Evolutionary conservation across 2,113 vertebrate species (phyloP).

Genomic region (Crypturellus undulatus): DNA sequence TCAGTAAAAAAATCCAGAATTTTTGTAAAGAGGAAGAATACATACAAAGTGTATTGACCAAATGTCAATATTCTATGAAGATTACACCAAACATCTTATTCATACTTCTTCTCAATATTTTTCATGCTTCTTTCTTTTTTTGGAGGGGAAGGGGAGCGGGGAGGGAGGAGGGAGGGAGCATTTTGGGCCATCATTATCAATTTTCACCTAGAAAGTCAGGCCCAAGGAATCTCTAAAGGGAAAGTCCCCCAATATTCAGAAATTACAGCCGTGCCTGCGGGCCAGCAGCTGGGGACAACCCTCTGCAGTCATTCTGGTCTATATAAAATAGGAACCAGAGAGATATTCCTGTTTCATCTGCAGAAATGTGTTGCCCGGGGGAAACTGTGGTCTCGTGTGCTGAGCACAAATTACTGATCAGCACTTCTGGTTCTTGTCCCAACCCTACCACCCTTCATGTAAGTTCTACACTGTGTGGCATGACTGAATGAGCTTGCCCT

Average conservation of each 20-base stretch:
- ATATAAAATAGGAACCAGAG: background rate
- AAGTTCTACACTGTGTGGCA: background rate
- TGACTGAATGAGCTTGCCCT: background rate
- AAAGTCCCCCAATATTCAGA: background rate
- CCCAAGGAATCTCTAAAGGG: background rate
- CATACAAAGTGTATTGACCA: background rate
- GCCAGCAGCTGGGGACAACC: background rate
- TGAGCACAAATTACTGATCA: background rate
- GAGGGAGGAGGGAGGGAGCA: background rate
- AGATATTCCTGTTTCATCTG: background rate
- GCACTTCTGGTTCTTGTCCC: constrained; percentile 20
- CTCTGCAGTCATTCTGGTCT: background rate
- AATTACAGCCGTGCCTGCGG: background rate
- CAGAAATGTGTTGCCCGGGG: background rate
- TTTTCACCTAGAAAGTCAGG: background rate
- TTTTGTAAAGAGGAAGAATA: background rate
- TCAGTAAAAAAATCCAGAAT: background rate
- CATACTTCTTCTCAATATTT: background rate
- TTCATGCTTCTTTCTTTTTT: background rate
- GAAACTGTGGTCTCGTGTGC: background rate
- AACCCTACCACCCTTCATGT: background rate
- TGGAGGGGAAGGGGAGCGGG: too few species aligned
- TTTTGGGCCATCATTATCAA: background rate
- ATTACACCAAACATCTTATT: background rate
- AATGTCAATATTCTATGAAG: background rate